Evolutionary conservation across 2,113 vertebrate genomes (phyloP).

Genomic region (Fukomys damarensis): DNA sequence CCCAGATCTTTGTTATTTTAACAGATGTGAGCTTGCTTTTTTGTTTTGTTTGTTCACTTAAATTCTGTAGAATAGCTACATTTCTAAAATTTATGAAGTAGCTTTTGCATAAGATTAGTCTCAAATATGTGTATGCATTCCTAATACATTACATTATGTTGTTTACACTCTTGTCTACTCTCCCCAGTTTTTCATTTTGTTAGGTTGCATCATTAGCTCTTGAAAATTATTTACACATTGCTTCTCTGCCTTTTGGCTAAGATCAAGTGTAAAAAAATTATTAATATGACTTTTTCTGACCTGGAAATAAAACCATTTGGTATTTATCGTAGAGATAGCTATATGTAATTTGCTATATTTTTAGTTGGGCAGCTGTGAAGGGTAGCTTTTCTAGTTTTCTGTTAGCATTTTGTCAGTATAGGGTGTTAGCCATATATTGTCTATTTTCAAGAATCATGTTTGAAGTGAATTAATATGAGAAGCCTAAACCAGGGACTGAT

Average conservation of each 20-base stretch:
- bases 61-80: conserved; percentile 29
- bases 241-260: too few species aligned
- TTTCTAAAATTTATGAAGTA: conserved; percentile 58
- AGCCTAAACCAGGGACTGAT: not conserved
- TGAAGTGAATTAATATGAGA: conserved; percentile 26
- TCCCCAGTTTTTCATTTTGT: conserved; percentile 22
- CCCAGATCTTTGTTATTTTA: conserved; percentile 80
- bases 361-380: not conserved
- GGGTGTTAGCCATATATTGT: not conserved
- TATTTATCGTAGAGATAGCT: not conserved
- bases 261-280: not conserved
- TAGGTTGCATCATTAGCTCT: not conserved
- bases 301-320: conserved; percentile 47
- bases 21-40: conserved; percentile 62
- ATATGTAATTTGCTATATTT: conserved; percentile 18
- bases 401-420: not conserved
- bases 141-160: conserved; percentile 27
- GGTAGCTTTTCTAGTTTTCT: conserved; percentile 26
- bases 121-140: conserved; percentile 31
- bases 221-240: conserved; percentile 4
- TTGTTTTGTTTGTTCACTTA: not conserved
- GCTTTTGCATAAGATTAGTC: conserved; percentile 33
- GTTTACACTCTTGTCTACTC: not conserved
- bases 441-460: conserved; percentile 5
- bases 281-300: conserved; percentile 53